Evolutionary conservation across 2,797 vertebrate species (phyloP), one percentile per base, ranked within the genome.

Genomic region (Darevskia nairensis): DNA sequence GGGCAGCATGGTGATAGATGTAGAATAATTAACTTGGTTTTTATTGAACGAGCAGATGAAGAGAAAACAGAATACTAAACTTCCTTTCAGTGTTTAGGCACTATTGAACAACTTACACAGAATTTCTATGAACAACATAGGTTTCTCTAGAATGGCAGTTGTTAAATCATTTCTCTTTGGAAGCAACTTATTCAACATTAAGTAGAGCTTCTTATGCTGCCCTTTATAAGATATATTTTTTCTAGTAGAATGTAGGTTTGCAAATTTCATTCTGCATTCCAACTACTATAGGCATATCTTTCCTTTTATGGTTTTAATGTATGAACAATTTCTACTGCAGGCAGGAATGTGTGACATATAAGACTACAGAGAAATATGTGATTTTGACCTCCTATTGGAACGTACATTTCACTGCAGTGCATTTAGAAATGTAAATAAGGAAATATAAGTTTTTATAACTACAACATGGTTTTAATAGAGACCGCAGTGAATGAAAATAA

Each of bases 241-340:
- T 72, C 89, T 91, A 55, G 25, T 55, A 90, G 64, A 86, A 50
- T 88, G n/a, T 44, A 75, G 17, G 9, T 32, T 66, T 2, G 59
- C 80, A 3, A 44, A 19, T 83, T 82, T 79, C 7, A 3, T n/a
- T 39, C 85, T 39, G 1, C 85, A 82, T 86, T 23, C 32, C 84
- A 39, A 19, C 74, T 55, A 41, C 23, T 74, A 74, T 0, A 44
- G 25, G 0, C 86, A 41, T 11, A 1, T 6, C 41, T 75, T 80
- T 17, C 25, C 19, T 91, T 76, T n/a, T 50, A 25, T 64, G 85
- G 5, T 91, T 88, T 50, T 55, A 83, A 39, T 39, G 64, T 84
- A 55, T 23, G 4, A 74, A 27, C 0, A 3, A 50, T 88, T 82
- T 93, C 68, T 66, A 87, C 35, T 71, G 39, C 13, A 25, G 15